Evolutionary conservation across 2,797 vertebrate species (phyloP).

Genomic region (Agapornis canus): DNA sequence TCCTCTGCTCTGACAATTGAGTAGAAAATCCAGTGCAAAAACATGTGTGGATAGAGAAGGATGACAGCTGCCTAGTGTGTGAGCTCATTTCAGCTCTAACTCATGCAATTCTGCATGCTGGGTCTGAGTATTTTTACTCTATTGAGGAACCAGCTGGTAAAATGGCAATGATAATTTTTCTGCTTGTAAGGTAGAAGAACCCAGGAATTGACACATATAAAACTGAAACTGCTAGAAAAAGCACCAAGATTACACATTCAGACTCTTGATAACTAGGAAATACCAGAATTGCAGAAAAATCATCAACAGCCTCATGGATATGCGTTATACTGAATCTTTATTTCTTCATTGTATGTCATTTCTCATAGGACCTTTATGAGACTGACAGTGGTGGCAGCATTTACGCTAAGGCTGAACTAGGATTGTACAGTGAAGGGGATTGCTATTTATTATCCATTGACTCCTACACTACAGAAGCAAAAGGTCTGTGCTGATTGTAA

Average conservation of each 20-base stretch:
- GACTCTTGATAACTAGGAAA: background rate
- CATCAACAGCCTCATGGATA: background rate
- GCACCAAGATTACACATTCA: background rate
- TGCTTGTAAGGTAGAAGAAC: background rate
- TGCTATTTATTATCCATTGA: background rate
- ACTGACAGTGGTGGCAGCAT: background rate
- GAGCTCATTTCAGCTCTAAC: background rate
- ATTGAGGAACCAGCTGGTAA: background rate
- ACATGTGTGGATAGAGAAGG: background rate
- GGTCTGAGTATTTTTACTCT: background rate
- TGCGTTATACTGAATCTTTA: background rate
- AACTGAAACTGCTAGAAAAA: background rate
- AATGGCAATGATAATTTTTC: background rate
- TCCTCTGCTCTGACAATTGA: accelerated
- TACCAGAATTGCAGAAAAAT: background rate
- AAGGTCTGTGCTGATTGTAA: background rate
- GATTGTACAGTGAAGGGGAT: background rate
- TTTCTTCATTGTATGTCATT: background rate
- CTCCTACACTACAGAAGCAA: background rate
- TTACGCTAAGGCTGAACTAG: background rate
- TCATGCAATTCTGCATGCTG: background rate
- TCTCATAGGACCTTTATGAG: background rate
- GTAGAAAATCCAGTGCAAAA: background rate
- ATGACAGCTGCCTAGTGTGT: background rate
- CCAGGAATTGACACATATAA: background rate